Conservation (phyloP, 2,113 vertebrate genomes). For the Microcebus ravelobensis region DNA sequence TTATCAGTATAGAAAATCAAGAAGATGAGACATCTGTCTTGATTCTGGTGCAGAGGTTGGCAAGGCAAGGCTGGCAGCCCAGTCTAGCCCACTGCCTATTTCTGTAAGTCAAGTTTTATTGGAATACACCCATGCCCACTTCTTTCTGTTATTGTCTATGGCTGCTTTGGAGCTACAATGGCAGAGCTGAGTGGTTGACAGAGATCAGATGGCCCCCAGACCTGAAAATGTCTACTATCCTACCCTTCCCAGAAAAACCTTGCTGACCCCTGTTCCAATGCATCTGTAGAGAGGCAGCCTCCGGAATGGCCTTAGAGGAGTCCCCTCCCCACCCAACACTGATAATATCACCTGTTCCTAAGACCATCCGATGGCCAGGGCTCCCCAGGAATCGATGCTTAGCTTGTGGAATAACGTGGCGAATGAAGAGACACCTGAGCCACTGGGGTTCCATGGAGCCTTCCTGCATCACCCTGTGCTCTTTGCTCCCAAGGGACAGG, state of each 20-base stretch:
- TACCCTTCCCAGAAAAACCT: neutral
- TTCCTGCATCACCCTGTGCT: neutral
- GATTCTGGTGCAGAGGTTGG: neutral
- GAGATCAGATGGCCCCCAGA: neutral
- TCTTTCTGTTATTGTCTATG: neutral
- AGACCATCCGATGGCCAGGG: neutral
- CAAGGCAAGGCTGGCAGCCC: neutral
- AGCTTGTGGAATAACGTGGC: neutral
- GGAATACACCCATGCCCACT: neutral
- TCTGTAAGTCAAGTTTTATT: neutral
- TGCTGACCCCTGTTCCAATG: neutral
- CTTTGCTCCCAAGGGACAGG: neutral
- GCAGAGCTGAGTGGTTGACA: neutral
- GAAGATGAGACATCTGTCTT: neutral
- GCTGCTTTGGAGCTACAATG: neutral
- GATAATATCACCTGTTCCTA: neutral
- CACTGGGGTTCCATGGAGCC: fast-evolving
- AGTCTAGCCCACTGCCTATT: neutral
- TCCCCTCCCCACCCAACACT: neutral
- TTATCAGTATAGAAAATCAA: neutral
- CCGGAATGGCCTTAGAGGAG: neutral
- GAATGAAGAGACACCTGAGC: neutral
- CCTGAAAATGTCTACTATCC: neutral
- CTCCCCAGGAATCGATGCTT: neutral
- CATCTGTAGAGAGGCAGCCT: neutral